phyloP scores from a whole-genome alignment of 2,113 vertebrate species.

The Tympanuchus pallidicinctus region DNA sequence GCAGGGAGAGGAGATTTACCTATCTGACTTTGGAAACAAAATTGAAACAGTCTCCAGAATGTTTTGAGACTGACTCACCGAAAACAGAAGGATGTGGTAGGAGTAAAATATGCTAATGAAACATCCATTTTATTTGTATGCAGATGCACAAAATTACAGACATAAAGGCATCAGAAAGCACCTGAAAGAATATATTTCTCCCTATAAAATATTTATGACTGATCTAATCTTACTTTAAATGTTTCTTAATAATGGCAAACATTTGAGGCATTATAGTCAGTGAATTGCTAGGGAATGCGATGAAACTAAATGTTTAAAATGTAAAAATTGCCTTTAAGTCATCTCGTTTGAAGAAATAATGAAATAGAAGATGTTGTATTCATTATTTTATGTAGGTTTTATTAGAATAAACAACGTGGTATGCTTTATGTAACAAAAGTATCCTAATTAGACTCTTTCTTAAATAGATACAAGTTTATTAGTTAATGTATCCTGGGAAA shows the following conservation, averaged over 20 bases:
- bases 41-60: neutral
- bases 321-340: constrained; percentile 54
- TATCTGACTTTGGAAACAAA: neutral
- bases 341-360: constrained; percentile 45
- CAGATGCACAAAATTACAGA: constrained; percentile 13
- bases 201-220: constrained; percentile 55
- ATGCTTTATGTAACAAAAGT: constrained; percentile 47
- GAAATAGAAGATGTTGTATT: constrained; percentile 22
- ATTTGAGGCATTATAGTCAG: neutral
- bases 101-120: constrained; percentile 2
- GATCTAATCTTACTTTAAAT: constrained; percentile 28
- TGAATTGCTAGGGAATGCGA: constrained; percentile 22
- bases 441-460: constrained; percentile 56
- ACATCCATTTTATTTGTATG: constrained; percentile 19
- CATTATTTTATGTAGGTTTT: constrained; percentile 39
- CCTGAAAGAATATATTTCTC: constrained; percentile 13
- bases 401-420: constrained; percentile 21
- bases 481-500: constrained; percentile 35
- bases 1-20: neutral
- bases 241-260: constrained; percentile 51
- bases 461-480: constrained; percentile 55
- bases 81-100: neutral
- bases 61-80: neutral
- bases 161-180: constrained; percentile 13
- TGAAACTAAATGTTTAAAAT: constrained; percentile 49